Percentiles rank a stretch among this genome's conserved stretches.
phyloP scores from a whole-genome alignment of 1,140 invertebrate species.

The Lucilia sericata region DNA sequence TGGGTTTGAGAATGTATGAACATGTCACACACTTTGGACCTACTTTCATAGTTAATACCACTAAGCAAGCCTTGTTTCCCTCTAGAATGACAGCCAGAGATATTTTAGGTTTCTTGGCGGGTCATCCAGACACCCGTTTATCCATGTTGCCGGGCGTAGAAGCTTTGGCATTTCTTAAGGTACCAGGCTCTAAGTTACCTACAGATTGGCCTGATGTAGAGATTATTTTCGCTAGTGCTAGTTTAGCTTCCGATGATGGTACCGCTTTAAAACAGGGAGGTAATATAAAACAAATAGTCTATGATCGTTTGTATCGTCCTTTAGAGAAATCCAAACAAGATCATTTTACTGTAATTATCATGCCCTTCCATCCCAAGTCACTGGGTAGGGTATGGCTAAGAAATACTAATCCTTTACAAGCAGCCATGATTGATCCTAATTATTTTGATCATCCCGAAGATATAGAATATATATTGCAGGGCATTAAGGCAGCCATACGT shows the following conservation, averaged over 20 bases:
- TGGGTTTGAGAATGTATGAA: slow-evolving; percentile 79
- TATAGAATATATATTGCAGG: slow-evolving; percentile 75
- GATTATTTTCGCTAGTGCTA: slow-evolving; percentile 71
- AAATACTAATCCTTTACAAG: slow-evolving; percentile 79
- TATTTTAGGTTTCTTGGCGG: slow-evolving; percentile 62
- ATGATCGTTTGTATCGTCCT: slow-evolving; percentile 72
- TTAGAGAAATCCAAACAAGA: slow-evolving; percentile 70
- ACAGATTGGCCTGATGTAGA: slow-evolving; percentile 74
- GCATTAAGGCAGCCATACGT: slow-evolving; percentile 74
- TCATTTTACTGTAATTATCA: slow-evolving; percentile 77
- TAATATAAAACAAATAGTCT: slow-evolving; percentile 72
- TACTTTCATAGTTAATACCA: slow-evolving; percentile 70
- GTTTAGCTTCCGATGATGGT: slow-evolving; percentile 75
- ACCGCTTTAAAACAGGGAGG: slow-evolving; percentile 71
- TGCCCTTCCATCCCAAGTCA: slow-evolving; percentile 81
- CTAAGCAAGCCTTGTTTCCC: slow-evolving; percentile 51
- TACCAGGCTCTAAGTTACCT: slow-evolving; percentile 70
- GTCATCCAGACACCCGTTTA: slow-evolving; percentile 54
- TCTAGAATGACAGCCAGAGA: slow-evolving; percentile 64
- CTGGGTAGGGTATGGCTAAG: slow-evolving; percentile 76
- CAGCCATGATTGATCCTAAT: slow-evolving; percentile 81
- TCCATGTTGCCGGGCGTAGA: slow-evolving; percentile 72
- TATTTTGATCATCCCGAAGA: slow-evolving; percentile 77
- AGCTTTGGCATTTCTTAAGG: slow-evolving; percentile 75
- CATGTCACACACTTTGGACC: slow-evolving; percentile 76